Percentiles rank a stretch among this genome's conserved stretches.
These are phyloP conservation scores for Rhinoraja longicauda DNA, from an alignment of 2,797 vertebrate genomes.

Conservation along the genomic window DNA sequence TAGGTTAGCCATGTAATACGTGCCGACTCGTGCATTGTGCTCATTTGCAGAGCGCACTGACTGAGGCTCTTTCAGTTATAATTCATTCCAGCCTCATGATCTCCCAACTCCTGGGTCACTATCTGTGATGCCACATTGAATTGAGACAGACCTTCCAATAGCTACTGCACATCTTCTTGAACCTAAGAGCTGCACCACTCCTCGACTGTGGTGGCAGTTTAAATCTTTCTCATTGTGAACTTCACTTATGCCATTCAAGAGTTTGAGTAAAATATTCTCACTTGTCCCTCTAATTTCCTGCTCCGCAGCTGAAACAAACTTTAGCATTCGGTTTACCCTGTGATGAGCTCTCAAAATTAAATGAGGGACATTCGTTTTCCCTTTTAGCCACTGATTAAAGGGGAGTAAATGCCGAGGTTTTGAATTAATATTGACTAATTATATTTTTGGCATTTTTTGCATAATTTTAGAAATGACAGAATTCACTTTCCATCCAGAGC, in stretches of 20 bases:
- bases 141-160: neutral
- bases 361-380: neutral
- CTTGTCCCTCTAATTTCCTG: neutral
- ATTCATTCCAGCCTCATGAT: neutral
- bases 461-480: neutral
- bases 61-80: neutral
- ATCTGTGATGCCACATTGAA: neutral
- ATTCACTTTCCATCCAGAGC: neutral
- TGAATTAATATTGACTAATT: conserved; percentile 40
- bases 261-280: neutral
- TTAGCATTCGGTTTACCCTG: neutral
- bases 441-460: neutral
- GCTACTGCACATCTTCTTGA: neutral
- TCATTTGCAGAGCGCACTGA: neutral
- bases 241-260: neutral
- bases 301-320: no score
- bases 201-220: neutral
- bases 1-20: neutral
- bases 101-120: neutral
- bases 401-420: conserved; percentile 45
- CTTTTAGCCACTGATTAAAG: conserved; percentile 41
- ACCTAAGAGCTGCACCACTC: neutral
- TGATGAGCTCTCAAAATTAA: neutral
- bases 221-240: neutral
- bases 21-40: neutral